Evolutionary conservation across 2,113 vertebrate species (phyloP).

Genomic region (Apteryx owenii): DNA sequence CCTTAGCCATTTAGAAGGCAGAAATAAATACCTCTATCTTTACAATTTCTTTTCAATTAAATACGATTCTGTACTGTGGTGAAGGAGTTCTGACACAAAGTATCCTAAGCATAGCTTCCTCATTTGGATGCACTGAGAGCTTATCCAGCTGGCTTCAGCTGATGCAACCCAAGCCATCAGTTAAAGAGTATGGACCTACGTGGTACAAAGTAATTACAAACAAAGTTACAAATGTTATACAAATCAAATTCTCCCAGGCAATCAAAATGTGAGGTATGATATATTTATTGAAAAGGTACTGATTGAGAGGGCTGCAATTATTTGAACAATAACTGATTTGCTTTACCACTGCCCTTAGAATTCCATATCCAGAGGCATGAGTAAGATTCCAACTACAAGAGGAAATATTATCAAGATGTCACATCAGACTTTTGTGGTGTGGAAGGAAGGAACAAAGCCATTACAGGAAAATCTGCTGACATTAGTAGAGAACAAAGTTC

Average conservation of each 20-base stretch:
- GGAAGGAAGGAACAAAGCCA: background rate
- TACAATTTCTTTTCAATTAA: background rate
- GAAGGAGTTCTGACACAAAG: background rate
- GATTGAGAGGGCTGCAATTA: background rate
- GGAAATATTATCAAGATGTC: background rate
- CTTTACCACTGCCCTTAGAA: background rate
- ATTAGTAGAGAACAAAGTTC: background rate
- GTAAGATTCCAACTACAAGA: background rate
- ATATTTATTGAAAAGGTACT: background rate
- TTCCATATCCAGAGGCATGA: background rate
- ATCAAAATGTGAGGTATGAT: background rate
- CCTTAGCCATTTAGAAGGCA: background rate
- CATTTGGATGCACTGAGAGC: accelerated
- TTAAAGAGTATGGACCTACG: background rate
- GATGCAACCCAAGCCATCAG: background rate
- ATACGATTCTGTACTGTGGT: background rate
- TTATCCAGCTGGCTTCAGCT: too few relatives aligned
- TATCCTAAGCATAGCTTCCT: background rate
- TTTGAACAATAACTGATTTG: background rate
- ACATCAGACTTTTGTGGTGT: background rate
- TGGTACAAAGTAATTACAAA: background rate
- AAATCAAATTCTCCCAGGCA: background rate
- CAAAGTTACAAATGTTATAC: background rate
- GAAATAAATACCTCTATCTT: background rate
- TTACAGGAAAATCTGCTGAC: background rate